These are phyloP conservation scores for Octonoba sinensis DNA, from an alignment of 2,888 invertebrate species.

Conservation along the genomic window DNA sequence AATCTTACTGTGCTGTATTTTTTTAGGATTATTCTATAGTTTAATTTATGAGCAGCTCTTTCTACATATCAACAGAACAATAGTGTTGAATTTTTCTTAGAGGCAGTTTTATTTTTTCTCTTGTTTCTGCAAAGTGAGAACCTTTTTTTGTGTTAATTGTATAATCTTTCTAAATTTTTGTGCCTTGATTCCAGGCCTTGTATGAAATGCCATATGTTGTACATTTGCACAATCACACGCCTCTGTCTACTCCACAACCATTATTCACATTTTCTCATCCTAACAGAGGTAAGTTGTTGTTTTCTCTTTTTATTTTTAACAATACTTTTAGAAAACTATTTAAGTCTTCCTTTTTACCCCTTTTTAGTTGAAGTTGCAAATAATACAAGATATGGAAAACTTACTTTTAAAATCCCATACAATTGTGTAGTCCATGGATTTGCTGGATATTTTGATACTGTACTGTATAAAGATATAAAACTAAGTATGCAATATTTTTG, in stretches of 20 bases:
- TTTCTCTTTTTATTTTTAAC: neutral
- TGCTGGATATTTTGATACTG: slow-evolving; percentile 94
- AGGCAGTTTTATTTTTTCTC: no score
- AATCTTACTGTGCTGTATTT: no score
- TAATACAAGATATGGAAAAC: slow-evolving; percentile 81
- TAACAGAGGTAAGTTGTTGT: slow-evolving; percentile 76
- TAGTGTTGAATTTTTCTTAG: no score
- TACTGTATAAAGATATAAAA: slow-evolving; percentile 85
- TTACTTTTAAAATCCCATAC: slow-evolving; percentile 80
- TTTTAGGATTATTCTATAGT: no score
- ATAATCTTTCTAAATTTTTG: no score
- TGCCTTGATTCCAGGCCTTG: slow-evolving; percentile 71
- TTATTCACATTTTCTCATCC: slow-evolving; percentile 94
- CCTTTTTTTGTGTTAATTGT: no score
- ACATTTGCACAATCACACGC: slow-evolving; percentile 86
- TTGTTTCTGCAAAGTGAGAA: no score
- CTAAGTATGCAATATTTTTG: slow-evolving; percentile 77
- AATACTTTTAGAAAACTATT: neutral
- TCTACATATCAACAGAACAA: no score
- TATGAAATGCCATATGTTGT: slow-evolving; percentile 93
- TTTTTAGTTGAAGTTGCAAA: slow-evolving; percentile 73
- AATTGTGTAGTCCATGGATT: slow-evolving; percentile 92
- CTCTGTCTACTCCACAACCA: slow-evolving; percentile 80
- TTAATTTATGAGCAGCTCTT: no score
- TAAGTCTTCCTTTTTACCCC: neutral